These are phyloP conservation scores for Phasianus colchicus DNA, from an alignment of 2,113 vertebrate species.

Conservation along the genomic window DNA sequence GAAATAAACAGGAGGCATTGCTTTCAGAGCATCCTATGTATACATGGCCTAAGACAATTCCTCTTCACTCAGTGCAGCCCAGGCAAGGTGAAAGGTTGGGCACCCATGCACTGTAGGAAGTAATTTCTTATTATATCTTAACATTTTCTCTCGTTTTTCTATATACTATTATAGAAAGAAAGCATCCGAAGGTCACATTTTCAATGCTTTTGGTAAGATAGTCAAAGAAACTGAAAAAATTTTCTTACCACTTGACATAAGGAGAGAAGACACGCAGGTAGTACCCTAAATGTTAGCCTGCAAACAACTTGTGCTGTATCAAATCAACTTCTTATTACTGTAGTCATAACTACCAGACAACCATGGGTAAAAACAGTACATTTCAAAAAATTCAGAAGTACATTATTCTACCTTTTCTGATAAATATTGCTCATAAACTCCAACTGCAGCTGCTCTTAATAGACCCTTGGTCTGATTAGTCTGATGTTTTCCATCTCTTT, in stretches of 20 bases:
- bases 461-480: slow-evolving; percentile 93
- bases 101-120: neutral
- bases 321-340: neutral
- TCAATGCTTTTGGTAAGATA: neutral
- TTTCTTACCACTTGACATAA: neutral
- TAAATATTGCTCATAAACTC: slow-evolving; percentile 98
- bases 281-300: neutral
- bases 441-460: slow-evolving; percentile 91
- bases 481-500: slow-evolving; percentile 92
- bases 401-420: slow-evolving; percentile 86
- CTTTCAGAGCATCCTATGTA: too few species aligned
- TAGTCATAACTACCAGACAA: neutral
- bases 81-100: too few species aligned
- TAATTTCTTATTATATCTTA: neutral
- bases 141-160: neutral
- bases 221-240: neutral
- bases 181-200: neutral
- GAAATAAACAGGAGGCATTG: too few species aligned
- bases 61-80: too few species aligned
- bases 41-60: too few species aligned
- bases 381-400: neutral
- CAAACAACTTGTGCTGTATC: neutral
- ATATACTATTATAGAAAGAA: neutral
- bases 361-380: neutral
- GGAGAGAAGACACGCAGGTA: neutral